Conservation (phyloP, 2,113 vertebrate species). For the Manacus vitellinus region DNA sequence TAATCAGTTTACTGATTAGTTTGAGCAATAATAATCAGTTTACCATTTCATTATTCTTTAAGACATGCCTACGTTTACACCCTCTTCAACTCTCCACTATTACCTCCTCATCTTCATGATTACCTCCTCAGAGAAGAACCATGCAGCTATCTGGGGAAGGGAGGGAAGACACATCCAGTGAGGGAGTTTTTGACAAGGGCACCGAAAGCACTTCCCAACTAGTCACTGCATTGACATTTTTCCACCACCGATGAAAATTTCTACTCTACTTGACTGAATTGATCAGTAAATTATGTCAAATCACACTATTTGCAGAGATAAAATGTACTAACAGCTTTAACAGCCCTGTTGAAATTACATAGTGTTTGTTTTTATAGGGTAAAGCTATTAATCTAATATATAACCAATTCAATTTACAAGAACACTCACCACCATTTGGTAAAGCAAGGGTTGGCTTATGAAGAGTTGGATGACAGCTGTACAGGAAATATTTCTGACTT, state of each 20-base stretch:
- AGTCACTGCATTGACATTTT: background rate
- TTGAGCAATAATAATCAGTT: background rate
- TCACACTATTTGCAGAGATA: background rate
- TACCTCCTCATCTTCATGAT: background rate
- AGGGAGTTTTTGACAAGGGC: background rate
- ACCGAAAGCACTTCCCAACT: background rate
- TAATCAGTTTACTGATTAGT: background rate
- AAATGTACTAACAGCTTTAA: background rate
- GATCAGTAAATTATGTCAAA: background rate
- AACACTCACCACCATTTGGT: background rate
- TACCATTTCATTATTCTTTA: background rate
- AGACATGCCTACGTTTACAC: background rate
- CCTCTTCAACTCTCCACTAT: background rate
- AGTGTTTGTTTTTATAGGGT: background rate
- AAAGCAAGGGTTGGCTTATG: background rate
- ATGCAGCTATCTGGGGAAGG: background rate
- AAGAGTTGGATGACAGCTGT: background rate
- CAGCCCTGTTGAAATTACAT: background rate
- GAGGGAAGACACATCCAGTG: background rate
- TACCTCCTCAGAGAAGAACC: background rate
- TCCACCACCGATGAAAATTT: background rate
- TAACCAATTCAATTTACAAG: background rate
- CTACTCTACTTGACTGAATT: background rate
- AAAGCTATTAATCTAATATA: background rate
- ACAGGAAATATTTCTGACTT: background rate